Base-by-base conservation (phyloP, 2,113 vertebrate species). In the Scortum barcoo region DNA sequence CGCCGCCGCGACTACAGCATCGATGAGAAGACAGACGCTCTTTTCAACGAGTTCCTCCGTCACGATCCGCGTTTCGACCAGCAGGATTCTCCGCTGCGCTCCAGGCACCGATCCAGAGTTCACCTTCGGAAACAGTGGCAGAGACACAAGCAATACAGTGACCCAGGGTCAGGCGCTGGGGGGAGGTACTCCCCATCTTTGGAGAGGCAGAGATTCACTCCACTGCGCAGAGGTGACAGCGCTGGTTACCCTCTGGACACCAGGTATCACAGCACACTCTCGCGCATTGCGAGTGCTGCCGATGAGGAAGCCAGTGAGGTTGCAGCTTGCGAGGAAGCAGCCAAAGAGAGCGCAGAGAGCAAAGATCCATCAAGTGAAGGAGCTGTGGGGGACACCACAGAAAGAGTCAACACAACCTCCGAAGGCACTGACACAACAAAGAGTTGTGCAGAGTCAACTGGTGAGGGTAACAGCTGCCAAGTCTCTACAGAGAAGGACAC, bases 81-180 rank as follows among this genome's bases (percentile, higher is more conserved):
- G 68, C 95, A 92, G 81, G 96, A 97, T 22, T 96, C 96, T 0
- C 97, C 96, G 0, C 81, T 95, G 69, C 95, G 96, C 6, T 87
- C 95, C 0, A 94, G 96, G 44, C 95, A 96, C 58, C 96, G 97
- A 17, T 97, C 97, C 78, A 96, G 97, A 1, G 93, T 94, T 7
- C 97, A 98, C 76, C 91, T 97, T 2, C 96, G 98, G 20, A 98
- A 98, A 88, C 97, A 99, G 88, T 99, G 98, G 98, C 97, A 98
- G 91, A 95, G 97, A 17, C 91, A 96, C 57, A 97, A 98, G 93
- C 98, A 99, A 94, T 97, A 98, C 95, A 99, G 98, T 8, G 98
- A 99, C 85, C 98, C 98, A 0, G 97, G 95, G 3, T 91, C 94
- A 2, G 53, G 83, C 26, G 22, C 91, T 0, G 93, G 89, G 7